Conservation (phyloP, 2,797 vertebrate genomes). For the Myiotriccus ornatus region DNA sequence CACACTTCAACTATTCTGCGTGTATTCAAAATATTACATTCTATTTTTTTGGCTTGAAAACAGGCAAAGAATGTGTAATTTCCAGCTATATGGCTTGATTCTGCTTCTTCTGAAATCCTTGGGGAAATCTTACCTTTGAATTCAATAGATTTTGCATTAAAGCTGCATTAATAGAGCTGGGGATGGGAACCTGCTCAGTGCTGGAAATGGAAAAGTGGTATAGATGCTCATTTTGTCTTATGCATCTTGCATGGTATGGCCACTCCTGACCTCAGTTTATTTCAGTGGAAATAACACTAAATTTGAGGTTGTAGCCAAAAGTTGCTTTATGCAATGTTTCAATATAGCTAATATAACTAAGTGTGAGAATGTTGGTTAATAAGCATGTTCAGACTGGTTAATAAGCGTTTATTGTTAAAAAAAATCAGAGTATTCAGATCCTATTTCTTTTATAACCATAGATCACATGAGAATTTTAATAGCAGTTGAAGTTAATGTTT, state of each 20-base stretch:
- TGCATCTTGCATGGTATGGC: background rate
- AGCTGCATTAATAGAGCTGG: background rate
- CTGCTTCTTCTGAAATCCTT: background rate
- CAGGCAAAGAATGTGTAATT: background rate
- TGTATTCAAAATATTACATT: background rate
- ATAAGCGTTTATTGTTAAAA: background rate
- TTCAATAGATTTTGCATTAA: background rate
- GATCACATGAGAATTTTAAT: background rate
- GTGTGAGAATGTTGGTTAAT: background rate
- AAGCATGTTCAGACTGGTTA: too few relatives aligned
- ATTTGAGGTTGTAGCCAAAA: background rate
- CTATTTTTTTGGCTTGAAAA: background rate
- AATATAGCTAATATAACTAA: background rate
- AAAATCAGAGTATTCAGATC: background rate
- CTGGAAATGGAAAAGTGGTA: background rate
- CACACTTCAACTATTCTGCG: background rate
- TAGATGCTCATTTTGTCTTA: background rate
- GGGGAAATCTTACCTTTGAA: background rate
- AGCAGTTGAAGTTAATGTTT: background rate
- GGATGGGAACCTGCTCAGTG: background rate
- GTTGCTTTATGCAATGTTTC: background rate
- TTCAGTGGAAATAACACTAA: background rate
- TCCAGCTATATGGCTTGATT: background rate
- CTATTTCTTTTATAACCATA: background rate
- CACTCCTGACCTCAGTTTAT: background rate